Conservation (phyloP, 2,888 invertebrate genomes). For the Mechanitis mazaeus region DNA sequence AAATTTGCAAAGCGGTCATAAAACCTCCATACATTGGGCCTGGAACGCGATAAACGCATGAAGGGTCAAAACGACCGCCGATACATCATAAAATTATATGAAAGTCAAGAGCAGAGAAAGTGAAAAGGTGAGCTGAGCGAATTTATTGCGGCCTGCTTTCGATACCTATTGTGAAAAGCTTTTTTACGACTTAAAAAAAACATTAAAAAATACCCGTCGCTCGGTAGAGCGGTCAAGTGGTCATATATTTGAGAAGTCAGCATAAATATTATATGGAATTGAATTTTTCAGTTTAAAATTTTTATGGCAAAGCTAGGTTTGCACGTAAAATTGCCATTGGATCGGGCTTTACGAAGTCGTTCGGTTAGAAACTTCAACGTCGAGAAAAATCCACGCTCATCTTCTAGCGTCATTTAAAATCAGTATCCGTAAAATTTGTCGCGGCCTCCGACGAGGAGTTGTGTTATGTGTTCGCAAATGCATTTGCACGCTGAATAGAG, state of each 20-base stretch:
- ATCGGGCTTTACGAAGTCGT: slow-evolving; percentile 47
- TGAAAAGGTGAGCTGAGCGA: slow-evolving; percentile 64
- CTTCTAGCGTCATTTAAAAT: slow-evolving; percentile 52
- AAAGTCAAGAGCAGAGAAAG: slow-evolving; percentile 73
- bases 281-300: slow-evolving; percentile 38
- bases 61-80: slow-evolving; percentile 69
- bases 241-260: slow-evolving; percentile 16
- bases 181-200: slow-evolving; percentile 56
- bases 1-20: slow-evolving; percentile 44
- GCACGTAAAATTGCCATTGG: slow-evolving; percentile 44
- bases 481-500: slow-evolving; percentile 30
- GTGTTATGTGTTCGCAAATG: slow-evolving; percentile 31
- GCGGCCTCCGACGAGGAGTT: slow-evolving; percentile 47
- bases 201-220: slow-evolving; percentile 54
- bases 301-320: slow-evolving; percentile 36
- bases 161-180: slow-evolving; percentile 68
- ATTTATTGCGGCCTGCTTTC: slow-evolving; percentile 73
- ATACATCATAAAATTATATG: slow-evolving; percentile 77
- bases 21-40: slow-evolving; percentile 34
- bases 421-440: slow-evolving; percentile 69
- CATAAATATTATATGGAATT: slow-evolving; percentile 28
- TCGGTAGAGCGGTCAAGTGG: slow-evolving; percentile 34
- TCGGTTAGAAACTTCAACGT: slow-evolving; percentile 59
- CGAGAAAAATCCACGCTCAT: slow-evolving; percentile 57
- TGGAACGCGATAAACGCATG: slow-evolving; percentile 65